These are phyloP conservation scores for Scaptomyza montana DNA, from an alignment of 1,140 invertebrate species.

Conservation along the genomic window DNA sequence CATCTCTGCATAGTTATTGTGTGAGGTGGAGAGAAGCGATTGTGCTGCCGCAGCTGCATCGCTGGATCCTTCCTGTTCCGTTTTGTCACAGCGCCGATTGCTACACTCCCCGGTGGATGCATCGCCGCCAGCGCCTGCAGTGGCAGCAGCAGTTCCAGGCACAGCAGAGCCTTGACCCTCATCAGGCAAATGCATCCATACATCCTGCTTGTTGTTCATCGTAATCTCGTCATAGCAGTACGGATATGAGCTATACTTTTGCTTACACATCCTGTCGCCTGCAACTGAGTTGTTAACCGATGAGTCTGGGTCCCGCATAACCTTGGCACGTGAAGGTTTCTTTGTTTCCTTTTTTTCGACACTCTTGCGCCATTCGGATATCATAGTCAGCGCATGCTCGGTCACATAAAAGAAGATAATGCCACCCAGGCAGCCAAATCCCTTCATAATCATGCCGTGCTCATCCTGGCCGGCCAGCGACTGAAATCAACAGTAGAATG, in stretches of 20 bases:
- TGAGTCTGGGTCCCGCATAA: slow-evolving; percentile 87
- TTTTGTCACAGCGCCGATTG: slow-evolving; percentile 77
- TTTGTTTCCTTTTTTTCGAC: slow-evolving; percentile 85
- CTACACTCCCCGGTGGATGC: slow-evolving; percentile 48
- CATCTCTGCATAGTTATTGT: slow-evolving; percentile 73
- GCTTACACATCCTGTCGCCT: slow-evolving; percentile 90
- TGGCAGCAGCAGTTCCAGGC: slow-evolving; percentile 72
- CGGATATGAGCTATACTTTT: slow-evolving; percentile 92
- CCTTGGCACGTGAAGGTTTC: slow-evolving; percentile 86
- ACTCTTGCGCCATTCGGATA: slow-evolving; percentile 91
- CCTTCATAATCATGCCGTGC: slow-evolving; percentile 90
- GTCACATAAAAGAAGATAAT: slow-evolving; percentile 95
- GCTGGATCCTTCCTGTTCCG: slow-evolving; percentile 57
- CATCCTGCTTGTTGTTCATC: slow-evolving; percentile 87
- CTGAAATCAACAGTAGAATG: slow-evolving; percentile 29
- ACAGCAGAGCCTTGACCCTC: slow-evolving; percentile 25
- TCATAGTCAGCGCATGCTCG: slow-evolving; percentile 91
- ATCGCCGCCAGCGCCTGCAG: slow-evolving; percentile 74
- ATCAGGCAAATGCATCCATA: slow-evolving; percentile 83
- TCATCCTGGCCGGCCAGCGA: slow-evolving; percentile 70
- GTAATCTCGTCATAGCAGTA: slow-evolving; percentile 93
- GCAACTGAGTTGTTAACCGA: slow-evolving; percentile 85
- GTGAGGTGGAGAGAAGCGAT: slow-evolving; percentile 73
- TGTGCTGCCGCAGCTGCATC: slow-evolving; percentile 67
- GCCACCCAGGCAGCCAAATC: slow-evolving; percentile 90